Conservation (phyloP, 2,113 vertebrate species). For the Brienomyrus longianalis region DNA sequence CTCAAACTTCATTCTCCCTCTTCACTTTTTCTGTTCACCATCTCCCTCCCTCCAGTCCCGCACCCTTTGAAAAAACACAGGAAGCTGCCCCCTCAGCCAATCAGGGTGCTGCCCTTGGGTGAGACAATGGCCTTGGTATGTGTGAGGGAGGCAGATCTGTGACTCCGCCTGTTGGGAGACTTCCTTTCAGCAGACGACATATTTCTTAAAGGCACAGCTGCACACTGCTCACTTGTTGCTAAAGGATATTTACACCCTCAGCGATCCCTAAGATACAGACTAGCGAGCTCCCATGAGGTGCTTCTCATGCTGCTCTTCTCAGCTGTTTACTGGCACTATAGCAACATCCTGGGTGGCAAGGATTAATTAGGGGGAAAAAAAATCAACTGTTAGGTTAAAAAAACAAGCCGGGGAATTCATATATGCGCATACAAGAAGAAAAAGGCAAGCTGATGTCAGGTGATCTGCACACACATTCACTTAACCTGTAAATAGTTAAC, state of each 20-base stretch:
- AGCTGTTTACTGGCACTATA: not conserved
- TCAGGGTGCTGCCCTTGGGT: slow-evolving; percentile 37
- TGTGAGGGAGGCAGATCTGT: slow-evolving; percentile 23
- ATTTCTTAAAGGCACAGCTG: slow-evolving; percentile 50
- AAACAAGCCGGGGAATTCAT: not conserved
- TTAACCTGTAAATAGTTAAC: not conserved
- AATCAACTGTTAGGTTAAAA: not conserved
- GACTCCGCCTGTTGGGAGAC: slow-evolving; percentile 27
- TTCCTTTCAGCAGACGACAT: slow-evolving; percentile 22
- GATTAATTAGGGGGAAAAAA: not conserved
- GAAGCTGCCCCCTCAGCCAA: slow-evolving; percentile 64
- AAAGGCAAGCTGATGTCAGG: not conserved
- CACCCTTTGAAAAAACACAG: slow-evolving; percentile 74
- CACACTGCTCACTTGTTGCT: not conserved
- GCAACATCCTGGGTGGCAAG: not conserved
- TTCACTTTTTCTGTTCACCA: slow-evolving; percentile 9
- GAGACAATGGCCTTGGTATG: slow-evolving; percentile 31
- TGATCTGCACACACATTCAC: not conserved
- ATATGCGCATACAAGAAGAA: not conserved
- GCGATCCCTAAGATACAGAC: not conserved
- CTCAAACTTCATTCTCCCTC: slow-evolving; percentile 20
- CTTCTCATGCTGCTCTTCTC: not conserved
- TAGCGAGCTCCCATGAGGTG: not conserved
- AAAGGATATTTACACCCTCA: not conserved
- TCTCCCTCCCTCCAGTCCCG: slow-evolving; percentile 1